phyloP scores from a whole-genome alignment of 2,113 vertebrate genomes.

The Neodontobutis hainanensis region DNA sequence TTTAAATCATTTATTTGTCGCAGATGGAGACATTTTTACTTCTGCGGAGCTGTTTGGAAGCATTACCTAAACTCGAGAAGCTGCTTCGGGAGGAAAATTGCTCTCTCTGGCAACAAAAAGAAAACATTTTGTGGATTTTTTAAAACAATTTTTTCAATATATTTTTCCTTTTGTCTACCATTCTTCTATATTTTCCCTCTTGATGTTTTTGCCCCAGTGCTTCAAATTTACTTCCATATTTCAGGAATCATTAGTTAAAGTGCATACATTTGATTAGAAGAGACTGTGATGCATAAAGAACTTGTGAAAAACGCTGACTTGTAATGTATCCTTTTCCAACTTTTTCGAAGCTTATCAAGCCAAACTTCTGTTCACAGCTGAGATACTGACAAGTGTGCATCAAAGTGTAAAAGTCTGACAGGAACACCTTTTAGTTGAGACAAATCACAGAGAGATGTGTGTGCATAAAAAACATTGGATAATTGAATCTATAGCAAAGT shows the following conservation, averaged over 20 bases:
- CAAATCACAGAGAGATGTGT: not conserved
- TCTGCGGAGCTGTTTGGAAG: not conserved
- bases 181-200: too few relatives aligned
- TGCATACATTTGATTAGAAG: too few relatives aligned
- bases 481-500: too few relatives aligned
- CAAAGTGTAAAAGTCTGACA: too few relatives aligned
- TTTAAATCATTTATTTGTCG: not conserved
- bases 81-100: not conserved
- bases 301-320: constrained; percentile 15
- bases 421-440: not conserved
- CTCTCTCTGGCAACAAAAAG: not conserved
- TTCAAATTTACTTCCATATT: too few relatives aligned
- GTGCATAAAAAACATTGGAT: not conserved
- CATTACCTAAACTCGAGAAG: not conserved
- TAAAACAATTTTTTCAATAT: not conserved
- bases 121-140: not conserved
- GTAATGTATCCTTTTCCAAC: constrained; percentile 3
- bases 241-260: too few relatives aligned
- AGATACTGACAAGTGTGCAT: too few relatives aligned
- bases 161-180: too few relatives aligned
- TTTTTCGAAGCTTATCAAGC: constrained; percentile 14
- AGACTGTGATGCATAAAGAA: too few relatives aligned
- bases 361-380: constrained; percentile 16
- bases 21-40: constrained; percentile 4
- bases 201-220: too few relatives aligned